These are phyloP conservation scores for Paratrypauchen microcephalus DNA, from an alignment of 2,797 vertebrate genomes.

Conservation along the genomic window DNA sequence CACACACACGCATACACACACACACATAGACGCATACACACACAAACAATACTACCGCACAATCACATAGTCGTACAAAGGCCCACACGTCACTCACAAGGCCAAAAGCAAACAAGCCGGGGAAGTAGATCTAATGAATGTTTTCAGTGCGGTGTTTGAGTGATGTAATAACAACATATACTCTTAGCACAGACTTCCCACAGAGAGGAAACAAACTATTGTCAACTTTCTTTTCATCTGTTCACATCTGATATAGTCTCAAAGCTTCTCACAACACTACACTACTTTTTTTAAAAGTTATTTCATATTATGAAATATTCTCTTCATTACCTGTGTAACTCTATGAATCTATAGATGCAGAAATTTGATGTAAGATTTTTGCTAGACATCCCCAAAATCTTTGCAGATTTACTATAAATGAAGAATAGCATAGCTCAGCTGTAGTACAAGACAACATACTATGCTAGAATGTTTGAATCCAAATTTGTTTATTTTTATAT, in stretches of 20 bases:
- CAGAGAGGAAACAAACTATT: constrained; percentile 25
- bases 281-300: not conserved
- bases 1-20: constrained; percentile 33
- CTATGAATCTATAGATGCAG: too few species aligned
- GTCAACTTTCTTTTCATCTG: not conserved
- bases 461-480: not conserved
- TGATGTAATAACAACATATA: constrained; percentile 64
- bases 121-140: constrained; percentile 69
- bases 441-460: not conserved
- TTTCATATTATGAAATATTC: not conserved
- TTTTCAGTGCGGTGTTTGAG: constrained; percentile 59
- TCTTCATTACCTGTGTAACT: too few species aligned
- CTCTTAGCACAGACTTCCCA: constrained; percentile 49
- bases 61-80: constrained; percentile 6
- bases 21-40: constrained; percentile 47
- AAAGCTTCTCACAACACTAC: too few species aligned
- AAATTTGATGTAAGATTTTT: too few species aligned
- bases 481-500: not conserved
- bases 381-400: not conserved
- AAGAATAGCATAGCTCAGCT: not conserved
- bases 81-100: constrained; percentile 67
- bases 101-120: constrained; percentile 63
- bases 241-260: not conserved
- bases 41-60: constrained; percentile 19
- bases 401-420: not conserved